phyloP scores from a whole-genome alignment of 1,140 invertebrate species.

The Neodiprion lecontei region DNA sequence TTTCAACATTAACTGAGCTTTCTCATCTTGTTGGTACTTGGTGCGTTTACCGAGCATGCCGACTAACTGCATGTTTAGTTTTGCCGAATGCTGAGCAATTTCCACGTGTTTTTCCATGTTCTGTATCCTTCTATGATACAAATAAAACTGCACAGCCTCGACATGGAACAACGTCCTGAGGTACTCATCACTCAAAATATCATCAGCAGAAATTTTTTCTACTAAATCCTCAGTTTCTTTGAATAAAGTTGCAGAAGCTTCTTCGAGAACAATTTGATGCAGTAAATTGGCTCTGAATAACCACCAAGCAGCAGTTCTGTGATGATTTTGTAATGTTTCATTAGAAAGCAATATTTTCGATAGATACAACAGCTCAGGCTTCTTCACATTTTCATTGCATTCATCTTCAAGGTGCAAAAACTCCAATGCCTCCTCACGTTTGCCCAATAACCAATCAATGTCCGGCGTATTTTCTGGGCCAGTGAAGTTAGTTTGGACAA shows the following conservation, averaged over 20 bases:
- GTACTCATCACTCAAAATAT: slow-evolving; percentile 54
- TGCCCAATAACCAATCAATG: slow-evolving; percentile 57
- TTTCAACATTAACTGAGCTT: slow-evolving; percentile 82
- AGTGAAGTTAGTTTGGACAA: slow-evolving; percentile 84
- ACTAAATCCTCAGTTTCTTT: slow-evolving; percentile 67
- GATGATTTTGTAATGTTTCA: slow-evolving; percentile 54
- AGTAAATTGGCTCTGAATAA: slow-evolving; percentile 72
- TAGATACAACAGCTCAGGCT: slow-evolving; percentile 71
- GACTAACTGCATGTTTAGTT: slow-evolving; percentile 72
- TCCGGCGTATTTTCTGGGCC: slow-evolving; percentile 67
- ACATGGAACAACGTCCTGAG: slow-evolving; percentile 72
- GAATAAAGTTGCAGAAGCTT: slow-evolving; percentile 71
- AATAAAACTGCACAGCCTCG: slow-evolving; percentile 78
- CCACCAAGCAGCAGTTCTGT: slow-evolving; percentile 74
- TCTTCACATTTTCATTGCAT: slow-evolving; percentile 67
- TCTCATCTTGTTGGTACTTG: slow-evolving; percentile 80
- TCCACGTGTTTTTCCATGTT: slow-evolving; percentile 73
- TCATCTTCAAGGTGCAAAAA: slow-evolving; percentile 46
- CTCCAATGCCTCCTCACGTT: slow-evolving; percentile 66
- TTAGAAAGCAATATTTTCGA: slow-evolving; percentile 69
- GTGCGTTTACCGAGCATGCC: slow-evolving; percentile 86
- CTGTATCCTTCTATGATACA: slow-evolving; percentile 76
- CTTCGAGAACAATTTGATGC: slow-evolving; percentile 78
- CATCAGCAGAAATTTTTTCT: slow-evolving; percentile 54
- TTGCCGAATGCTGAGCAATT: slow-evolving; percentile 66